A percentile compares a stretch with the other conserved stretches of the same genome.
phyloP scores from a whole-genome alignment of 2,797 vertebrate genomes.

The Danio kyathit region DNA sequence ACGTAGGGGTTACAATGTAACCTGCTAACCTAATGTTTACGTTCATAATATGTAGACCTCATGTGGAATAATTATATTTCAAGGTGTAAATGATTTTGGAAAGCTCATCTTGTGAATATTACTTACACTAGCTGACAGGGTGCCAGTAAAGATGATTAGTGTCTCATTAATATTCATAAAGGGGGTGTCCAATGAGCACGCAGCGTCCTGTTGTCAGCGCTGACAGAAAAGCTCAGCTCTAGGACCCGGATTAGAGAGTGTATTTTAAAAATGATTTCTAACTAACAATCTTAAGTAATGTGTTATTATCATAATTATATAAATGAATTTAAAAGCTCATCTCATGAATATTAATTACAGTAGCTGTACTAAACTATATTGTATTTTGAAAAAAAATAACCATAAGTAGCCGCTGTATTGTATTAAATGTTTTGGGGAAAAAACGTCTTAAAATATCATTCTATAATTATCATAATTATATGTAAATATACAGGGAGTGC shows the following conservation, averaged over 20 bases:
- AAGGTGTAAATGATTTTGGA: background rate
- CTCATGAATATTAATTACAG: too few relatives aligned
- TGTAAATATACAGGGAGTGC: background rate
- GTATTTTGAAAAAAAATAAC: background rate
- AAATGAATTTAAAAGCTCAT: background rate
- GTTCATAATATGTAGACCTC: too few relatives aligned
- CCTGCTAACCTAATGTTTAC: too few relatives aligned
- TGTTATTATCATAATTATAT: too few relatives aligned
- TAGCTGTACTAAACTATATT: too few relatives aligned
- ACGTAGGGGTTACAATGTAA: too few relatives aligned
- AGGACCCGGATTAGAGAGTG: constrained; percentile 59
- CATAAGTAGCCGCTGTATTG: background rate
- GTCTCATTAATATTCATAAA: constrained; percentile 3
- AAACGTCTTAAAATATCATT: background rate
- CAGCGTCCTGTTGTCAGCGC: constrained; percentile 58
- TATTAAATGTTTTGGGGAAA: background rate
- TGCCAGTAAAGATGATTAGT: too few relatives aligned
- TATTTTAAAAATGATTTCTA: too few relatives aligned
- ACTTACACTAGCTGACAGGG: background rate
- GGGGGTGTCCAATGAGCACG: background rate
- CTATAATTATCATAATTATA: too few relatives aligned
- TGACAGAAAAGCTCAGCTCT: constrained; percentile 12
- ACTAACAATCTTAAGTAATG: too few relatives aligned
- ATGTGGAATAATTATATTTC: background rate
- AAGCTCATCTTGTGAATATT: background rate